Evolutionary conservation across 2,113 vertebrate genomes (phyloP).

Genomic region (Clarias magur): DNA sequence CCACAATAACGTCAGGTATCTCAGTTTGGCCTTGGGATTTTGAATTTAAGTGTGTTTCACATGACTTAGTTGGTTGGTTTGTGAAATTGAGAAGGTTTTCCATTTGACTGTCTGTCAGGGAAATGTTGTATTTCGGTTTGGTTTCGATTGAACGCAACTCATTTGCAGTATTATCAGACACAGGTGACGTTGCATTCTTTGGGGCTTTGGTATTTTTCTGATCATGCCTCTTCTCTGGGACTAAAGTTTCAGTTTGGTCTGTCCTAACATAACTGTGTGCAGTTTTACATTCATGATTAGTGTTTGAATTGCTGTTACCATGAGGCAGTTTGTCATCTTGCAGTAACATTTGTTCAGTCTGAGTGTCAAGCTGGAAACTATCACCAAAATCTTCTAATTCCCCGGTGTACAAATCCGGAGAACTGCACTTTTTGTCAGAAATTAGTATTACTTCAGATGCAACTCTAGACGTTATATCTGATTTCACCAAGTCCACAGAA

Average conservation of each 20-base stretch:
- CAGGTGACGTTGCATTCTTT: neutral
- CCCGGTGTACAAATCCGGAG: slow-evolving; percentile 68
- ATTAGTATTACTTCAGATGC: neutral
- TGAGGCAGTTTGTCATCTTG: slow-evolving; percentile 61
- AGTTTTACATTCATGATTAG: neutral
- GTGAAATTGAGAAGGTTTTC: slow-evolving; percentile 83
- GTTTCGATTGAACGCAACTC: neutral
- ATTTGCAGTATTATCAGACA: neutral
- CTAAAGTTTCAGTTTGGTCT: slow-evolving; percentile 1
- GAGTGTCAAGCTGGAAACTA: slow-evolving; percentile 90
- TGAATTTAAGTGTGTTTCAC: slow-evolving; percentile 17
- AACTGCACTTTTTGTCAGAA: slow-evolving; percentile 61
- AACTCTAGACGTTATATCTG: slow-evolving; percentile 1
- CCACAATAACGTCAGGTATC: slow-evolving; percentile 35
- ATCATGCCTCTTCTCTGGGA: neutral
- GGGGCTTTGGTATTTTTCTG: neutral
- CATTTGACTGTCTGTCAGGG: slow-evolving; percentile 88
- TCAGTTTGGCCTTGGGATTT: slow-evolving; percentile 15
- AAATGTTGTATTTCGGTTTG: slow-evolving; percentile 72
- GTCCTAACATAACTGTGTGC: neutral
- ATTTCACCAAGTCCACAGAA: neutral
- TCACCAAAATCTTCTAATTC: slow-evolving; percentile 80
- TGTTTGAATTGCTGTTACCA: slow-evolving; percentile 7
- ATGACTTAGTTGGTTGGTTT: slow-evolving; percentile 69
- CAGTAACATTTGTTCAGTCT: slow-evolving; percentile 85